phyloP scores from a whole-genome alignment of 2,113 vertebrate species.

The Litocranius walleri region DNA sequence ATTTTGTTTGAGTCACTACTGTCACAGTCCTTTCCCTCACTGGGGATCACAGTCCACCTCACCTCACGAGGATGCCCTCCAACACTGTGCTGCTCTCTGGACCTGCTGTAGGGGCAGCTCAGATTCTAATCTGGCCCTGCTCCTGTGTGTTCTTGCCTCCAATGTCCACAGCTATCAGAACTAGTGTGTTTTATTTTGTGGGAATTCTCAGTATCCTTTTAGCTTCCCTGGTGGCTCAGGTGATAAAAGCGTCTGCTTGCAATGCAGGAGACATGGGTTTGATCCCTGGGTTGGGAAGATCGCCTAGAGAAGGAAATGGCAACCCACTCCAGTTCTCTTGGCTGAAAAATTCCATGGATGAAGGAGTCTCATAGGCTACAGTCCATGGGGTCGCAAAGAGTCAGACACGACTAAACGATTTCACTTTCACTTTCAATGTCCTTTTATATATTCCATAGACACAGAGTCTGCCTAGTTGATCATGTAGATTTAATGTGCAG shows the following conservation, averaged over 20 bases:
- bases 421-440: neutral
- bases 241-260: too few relatives aligned
- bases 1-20: neutral
- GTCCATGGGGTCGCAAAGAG: too few relatives aligned
- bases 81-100: neutral
- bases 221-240: neutral
- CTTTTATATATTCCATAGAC: neutral
- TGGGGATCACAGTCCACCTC: neutral
- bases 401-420: rapidly evolving
- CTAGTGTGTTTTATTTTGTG: neutral
- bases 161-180: neutral
- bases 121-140: neutral
- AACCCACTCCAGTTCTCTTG: too few relatives aligned
- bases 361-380: too few relatives aligned
- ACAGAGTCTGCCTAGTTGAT: neutral
- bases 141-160: neutral
- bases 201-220: neutral
- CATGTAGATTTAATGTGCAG: neutral
- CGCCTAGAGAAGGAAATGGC: too few relatives aligned
- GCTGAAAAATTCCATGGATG: too few relatives aligned
- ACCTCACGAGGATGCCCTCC: neutral
- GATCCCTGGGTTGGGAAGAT: too few relatives aligned
- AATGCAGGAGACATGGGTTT: too few relatives aligned
- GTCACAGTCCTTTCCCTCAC: neutral
- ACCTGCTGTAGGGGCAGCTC: neutral